Evolutionary conservation across 2,888 invertebrate species (phyloP), one percentile per base, ranked within the genome.

Genomic region (Chaitophorus viminalis): DNA sequence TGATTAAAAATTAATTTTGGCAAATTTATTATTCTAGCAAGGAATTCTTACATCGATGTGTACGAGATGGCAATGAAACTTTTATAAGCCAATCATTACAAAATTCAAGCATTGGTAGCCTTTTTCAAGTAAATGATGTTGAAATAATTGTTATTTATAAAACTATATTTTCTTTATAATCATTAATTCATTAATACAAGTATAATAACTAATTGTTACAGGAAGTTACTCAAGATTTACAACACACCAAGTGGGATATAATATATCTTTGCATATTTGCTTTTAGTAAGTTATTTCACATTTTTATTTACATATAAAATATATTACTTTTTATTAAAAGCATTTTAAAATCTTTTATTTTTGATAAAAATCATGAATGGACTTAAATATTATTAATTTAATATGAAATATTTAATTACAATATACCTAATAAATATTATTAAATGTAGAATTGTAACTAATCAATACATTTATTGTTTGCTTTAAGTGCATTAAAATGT

Each of bases 171-270:
- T 72, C 76, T 86, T 8, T 39, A 85, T 84, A 70, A 74, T 82
- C 76, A 36, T 72, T 75, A 68, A 31, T 46, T 33, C 65, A 75
- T 88, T 76, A 36, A 77, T 85, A 18, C n/a, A 82, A 36, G n/a
- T n/a, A 84, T 88, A 46, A 88, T 84, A 9, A 46, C 31, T 39
- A 77, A 4, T 77, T 72, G 25, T 70, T 89, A 84, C 39, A 90
- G 90, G 93, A 94, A 91, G 93, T 93, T 6, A 92, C 93, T 4
- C 93, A 93, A 90, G 95, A 95, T 91, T 91, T 95, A 70, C 91
- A 93, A 89, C 91, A 92, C 9, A 93, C 93, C 33, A 94, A 94
- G 93, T 90, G 90, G 85, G 93, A 94, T 90, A 92, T 95, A 88
- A 90, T 94, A 65, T 93, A 93, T 90, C 91, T 94, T 88, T 92